Evolutionary conservation across 2,888 invertebrate species (phyloP).

Genomic region (Autographa gamma): DNA sequence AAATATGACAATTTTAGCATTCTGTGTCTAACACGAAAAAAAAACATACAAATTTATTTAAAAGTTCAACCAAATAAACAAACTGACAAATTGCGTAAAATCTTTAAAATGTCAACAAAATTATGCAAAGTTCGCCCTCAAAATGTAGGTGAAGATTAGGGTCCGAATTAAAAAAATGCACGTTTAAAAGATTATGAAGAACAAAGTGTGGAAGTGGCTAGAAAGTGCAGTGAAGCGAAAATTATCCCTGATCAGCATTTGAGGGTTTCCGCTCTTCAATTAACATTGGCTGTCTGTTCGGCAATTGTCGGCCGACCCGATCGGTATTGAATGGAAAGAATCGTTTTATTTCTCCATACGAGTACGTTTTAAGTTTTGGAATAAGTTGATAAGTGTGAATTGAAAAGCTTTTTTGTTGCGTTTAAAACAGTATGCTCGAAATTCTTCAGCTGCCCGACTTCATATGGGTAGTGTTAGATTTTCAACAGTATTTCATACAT

Average conservation of each 20-base stretch:
- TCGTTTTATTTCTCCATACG: slow-evolving; percentile 50
- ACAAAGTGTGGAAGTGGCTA: slow-evolving; percentile 37
- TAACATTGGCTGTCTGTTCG: slow-evolving; percentile 62
- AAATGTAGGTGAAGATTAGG: slow-evolving; percentile 20
- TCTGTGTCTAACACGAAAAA: no score
- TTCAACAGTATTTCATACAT: no score
- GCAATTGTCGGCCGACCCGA: slow-evolving; percentile 57
- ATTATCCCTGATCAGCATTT: slow-evolving; percentile 65
- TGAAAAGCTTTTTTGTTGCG: background rate
- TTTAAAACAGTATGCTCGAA: no score
- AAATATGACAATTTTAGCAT: no score
- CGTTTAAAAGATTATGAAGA: slow-evolving; percentile 32
- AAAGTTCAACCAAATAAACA: no score
- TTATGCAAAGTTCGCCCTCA: slow-evolving; percentile 23
- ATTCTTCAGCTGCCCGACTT: no score
- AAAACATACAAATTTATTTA: no score
- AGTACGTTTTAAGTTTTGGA: slow-evolving; percentile 27
- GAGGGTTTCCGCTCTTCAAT: slow-evolving; percentile 62
- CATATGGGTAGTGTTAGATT: no score
- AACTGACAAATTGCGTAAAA: no score
- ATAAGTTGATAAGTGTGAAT: slow-evolving; percentile 35
- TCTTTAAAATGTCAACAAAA: slow-evolving; percentile 11
- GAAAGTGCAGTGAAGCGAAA: slow-evolving; percentile 64
- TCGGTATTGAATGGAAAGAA: slow-evolving; percentile 66
- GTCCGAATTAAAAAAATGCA: slow-evolving; percentile 20